Percentiles rank a stretch among this genome's conserved stretches.
Conservation (phyloP, 2,888 invertebrate genomes). For the Antheraea assamensis region DNA sequence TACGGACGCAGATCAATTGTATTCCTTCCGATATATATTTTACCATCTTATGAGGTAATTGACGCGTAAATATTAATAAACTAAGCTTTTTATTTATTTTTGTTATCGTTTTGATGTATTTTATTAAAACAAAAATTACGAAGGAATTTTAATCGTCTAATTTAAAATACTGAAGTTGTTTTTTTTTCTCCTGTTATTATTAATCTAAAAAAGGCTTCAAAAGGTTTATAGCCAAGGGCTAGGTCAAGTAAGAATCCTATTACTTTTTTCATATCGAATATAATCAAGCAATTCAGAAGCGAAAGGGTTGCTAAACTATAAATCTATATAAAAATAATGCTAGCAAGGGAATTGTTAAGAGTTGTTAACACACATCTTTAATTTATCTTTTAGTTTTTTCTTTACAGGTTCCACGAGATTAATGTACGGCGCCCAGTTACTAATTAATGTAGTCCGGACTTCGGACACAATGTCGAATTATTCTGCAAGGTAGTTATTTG, state of each 20-base stretch:
- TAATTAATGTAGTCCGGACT: too few species aligned
- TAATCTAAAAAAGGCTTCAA: background rate
- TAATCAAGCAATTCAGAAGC: conserved; percentile 4
- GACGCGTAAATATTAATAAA: too few species aligned
- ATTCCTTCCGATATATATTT: too few species aligned
- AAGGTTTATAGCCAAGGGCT: background rate
- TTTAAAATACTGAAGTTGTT: background rate
- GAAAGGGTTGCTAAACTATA: conserved; percentile 8
- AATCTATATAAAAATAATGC: background rate
- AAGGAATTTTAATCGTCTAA: background rate
- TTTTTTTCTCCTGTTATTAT: background rate
- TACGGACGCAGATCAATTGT: too few species aligned
- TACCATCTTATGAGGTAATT: too few species aligned
- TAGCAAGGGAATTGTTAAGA: conserved; percentile 6
- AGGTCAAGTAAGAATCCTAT: background rate
- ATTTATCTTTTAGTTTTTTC: background rate
- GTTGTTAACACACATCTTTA: background rate
- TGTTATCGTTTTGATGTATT: too few species aligned
- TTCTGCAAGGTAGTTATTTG: too few species aligned
- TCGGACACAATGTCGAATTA: too few species aligned
- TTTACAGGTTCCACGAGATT: background rate
- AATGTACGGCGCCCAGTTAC: too few species aligned
- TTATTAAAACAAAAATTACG: too few species aligned
- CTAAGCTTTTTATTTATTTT: too few species aligned
- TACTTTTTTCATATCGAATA: background rate